These are phyloP conservation scores for Copidosoma aretas DNA, from an alignment of 2,888 invertebrate genomes.

Conservation along the genomic window DNA sequence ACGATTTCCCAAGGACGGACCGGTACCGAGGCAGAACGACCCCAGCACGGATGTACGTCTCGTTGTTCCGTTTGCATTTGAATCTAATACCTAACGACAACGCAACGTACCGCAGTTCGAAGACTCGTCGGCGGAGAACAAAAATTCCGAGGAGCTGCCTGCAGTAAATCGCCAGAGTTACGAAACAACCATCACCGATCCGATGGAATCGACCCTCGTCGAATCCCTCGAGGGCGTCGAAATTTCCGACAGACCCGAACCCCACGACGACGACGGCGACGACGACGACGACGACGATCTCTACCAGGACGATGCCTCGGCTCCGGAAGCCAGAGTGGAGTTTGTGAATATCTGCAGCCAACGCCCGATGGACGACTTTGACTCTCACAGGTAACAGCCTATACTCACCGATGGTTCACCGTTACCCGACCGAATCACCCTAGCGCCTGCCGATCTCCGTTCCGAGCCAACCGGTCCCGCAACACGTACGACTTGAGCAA, in stretches of 20 bases:
- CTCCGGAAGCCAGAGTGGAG: background rate
- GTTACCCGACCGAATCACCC: background rate
- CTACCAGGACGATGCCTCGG: background rate
- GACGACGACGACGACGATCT: conserved; percentile 9
- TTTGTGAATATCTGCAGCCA: conserved; percentile 2
- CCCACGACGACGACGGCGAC: background rate
- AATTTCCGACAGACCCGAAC: conserved; percentile 9
- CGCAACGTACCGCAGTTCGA: background rate
- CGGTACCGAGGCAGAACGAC: background rate
- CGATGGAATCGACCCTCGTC: conserved; percentile 9
- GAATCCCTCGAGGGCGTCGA: conserved; percentile 13
- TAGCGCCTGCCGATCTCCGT: no score
- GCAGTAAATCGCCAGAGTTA: background rate
- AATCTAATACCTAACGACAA: background rate
- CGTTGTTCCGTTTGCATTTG: background rate
- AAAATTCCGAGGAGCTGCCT: background rate
- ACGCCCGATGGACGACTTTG: background rate
- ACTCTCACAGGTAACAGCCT: conserved; percentile 10
- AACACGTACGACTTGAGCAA: no score
- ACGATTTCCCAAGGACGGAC: conserved; percentile 55
- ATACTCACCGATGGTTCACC: background rate
- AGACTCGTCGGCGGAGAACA: background rate
- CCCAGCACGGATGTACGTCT: background rate
- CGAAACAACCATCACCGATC: background rate
- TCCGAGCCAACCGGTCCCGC: no score